Conservation (phyloP, 2,113 vertebrate species). For the Ophthalmolycus amberensis region DNA sequence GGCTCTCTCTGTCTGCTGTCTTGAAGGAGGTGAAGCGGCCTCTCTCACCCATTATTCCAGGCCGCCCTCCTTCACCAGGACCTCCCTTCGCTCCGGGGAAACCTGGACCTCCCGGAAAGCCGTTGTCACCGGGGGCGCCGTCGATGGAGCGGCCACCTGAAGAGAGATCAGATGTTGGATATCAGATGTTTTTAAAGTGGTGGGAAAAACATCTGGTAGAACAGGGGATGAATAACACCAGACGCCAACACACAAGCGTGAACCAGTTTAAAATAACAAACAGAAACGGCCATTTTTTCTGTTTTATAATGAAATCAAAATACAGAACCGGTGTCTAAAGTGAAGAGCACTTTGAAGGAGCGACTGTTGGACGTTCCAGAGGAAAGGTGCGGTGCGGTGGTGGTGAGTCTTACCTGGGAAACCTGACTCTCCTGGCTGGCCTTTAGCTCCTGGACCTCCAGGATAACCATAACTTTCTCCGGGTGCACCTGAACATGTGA, state of each 20-base stretch:
- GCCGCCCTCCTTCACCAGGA: slow-evolving; percentile 86
- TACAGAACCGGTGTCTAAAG: too few species aligned
- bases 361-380: background rate
- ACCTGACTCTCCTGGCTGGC: slow-evolving; percentile 85
- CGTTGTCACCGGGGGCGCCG: slow-evolving; percentile 86
- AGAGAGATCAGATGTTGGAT: background rate
- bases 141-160: slow-evolving; percentile 84
- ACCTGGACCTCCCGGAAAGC: slow-evolving; percentile 85
- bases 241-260: too few species aligned
- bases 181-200: background rate
- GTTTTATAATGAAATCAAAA: too few species aligned
- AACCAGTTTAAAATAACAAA: too few species aligned
- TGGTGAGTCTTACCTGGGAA: slow-evolving; percentile 82
- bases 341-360: background rate
- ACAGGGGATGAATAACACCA: too few species aligned
- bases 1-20: background rate
- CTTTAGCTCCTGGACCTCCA: slow-evolving; percentile 86
- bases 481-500: slow-evolving; percentile 81
- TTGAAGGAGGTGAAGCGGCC: too few species aligned
- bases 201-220: too few species aligned
- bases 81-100: slow-evolving; percentile 85
- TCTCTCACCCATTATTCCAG: slow-evolving; percentile 86
- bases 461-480: slow-evolving; percentile 82
- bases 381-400: background rate
- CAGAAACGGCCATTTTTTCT: too few species aligned